These are phyloP conservation scores for Macroglossus sobrinus DNA, from an alignment of 2,113 vertebrate genomes.

Conservation along the genomic window DNA sequence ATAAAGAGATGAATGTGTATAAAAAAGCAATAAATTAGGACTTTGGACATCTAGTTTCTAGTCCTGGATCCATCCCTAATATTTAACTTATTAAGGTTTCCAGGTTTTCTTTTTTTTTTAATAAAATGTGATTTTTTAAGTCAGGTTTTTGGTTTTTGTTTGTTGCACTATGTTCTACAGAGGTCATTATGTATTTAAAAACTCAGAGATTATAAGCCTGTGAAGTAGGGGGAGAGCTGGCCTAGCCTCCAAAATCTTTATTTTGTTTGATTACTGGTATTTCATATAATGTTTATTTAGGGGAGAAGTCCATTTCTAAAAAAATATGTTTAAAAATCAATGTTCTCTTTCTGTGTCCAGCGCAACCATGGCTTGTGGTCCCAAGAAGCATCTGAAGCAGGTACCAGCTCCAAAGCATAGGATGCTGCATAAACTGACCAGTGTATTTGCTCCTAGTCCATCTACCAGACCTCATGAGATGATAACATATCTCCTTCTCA, in stretches of 20 bases:
- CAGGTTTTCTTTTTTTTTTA: background rate
- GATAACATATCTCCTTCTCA: no score
- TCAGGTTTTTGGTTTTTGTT: background rate
- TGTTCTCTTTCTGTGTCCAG: no score
- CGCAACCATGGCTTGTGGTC: no score
- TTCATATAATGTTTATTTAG: background rate
- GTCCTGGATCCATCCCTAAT: background rate
- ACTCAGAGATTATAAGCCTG: background rate
- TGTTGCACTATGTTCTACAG: background rate
- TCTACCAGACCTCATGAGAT: no score
- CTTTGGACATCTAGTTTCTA: background rate
- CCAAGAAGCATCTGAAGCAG: no score
- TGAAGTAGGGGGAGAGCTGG: background rate
- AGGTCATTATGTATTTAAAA: background rate
- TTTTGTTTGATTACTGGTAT: background rate
- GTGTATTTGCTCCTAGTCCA: no score
- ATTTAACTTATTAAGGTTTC: background rate
- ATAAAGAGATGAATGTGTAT: background rate
- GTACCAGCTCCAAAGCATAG: no score
- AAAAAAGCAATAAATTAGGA: background rate
- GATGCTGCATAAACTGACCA: no score
- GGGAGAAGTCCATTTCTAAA: background rate
- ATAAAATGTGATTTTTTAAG: background rate
- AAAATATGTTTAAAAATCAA: background rate
- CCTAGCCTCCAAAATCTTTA: background rate